Evolutionary conservation across 2,113 vertebrate species (phyloP), one percentile per base, ranked within the genome.

Genomic region (Calyptommatus sinebrachiatus): DNA sequence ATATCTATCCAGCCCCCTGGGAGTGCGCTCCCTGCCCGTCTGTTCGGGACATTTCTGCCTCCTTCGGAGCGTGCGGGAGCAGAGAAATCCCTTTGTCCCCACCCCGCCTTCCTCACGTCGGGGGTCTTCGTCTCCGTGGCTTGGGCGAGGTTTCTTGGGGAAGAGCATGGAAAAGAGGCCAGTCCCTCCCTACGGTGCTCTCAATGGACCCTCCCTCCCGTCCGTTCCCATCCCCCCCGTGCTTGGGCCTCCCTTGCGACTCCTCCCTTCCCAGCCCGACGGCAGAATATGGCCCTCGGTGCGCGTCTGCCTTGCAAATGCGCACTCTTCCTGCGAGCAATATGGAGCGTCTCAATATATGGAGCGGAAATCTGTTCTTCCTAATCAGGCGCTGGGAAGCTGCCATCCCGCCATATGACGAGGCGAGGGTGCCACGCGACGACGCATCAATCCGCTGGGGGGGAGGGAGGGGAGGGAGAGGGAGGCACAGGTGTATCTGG

Each of bases 321-420:
- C 83, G 90, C 92, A 87, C 90, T 87, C 88, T 93, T 91, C 92
- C 92, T 86, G 88, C 81, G 88, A 89, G 92, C 92, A 93, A 93
- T 92, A 91, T 93, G 92, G 92, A 90, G 14, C 81, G 80, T 89
- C 90, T 91, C 91, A 91, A 93, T 91, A 90, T 92, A 91, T 84
- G 83, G 90, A 89, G 88, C 88, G 89, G 87, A 93, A 93, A 93
- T 93, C 92, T 93, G 92, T 93, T 92, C 90, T 88, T 86, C 89
- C 90, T 91, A 88, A 90, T 92, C 92, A 88, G 65, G 88, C 91
- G 85, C 92, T 93, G 92, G 92, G 92, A 88, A 87, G 71, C 87
- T 93, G 92, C 92, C 92, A 92, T 93, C 88, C 35, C 35, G 35
- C 35, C 91, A 91, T 89, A 90, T 92, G 90, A 90, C 90, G 89